phyloP scores from a whole-genome alignment of 2,797 vertebrate species.

The Sebastolobus alascanus region DNA sequence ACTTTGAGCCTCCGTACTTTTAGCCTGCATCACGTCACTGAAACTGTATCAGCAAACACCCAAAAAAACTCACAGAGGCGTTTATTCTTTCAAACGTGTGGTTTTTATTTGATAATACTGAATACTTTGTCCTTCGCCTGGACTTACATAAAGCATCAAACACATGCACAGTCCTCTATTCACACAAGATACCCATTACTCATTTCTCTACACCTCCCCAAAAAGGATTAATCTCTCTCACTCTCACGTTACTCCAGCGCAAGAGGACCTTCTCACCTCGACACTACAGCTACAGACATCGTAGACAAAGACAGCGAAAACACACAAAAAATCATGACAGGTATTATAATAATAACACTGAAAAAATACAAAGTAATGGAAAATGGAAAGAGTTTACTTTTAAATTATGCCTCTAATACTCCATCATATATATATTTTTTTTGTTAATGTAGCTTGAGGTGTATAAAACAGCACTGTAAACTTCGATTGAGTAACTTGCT shows the following conservation, averaged over 20 bases:
- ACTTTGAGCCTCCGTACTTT: neutral
- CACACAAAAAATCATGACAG: conserved; percentile 68
- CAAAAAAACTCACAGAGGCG: conserved; percentile 33
- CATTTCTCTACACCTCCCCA: conserved; percentile 52
- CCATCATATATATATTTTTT: conserved; percentile 73
- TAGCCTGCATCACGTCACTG: neutral
- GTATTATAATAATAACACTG: conserved; percentile 74
- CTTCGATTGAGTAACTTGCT: conserved; percentile 71
- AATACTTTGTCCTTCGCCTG: conserved; percentile 91
- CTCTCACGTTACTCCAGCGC: conserved; percentile 81
- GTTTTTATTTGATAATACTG: conserved; percentile 92
- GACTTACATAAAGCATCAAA: conserved; percentile 91
- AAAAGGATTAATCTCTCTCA: conserved; percentile 60
- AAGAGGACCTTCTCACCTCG: conserved; percentile 74
- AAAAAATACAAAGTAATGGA: conserved; percentile 75
- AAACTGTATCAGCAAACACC: neutral
- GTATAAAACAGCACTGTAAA: conserved; percentile 84
- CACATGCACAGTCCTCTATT: conserved; percentile 90
- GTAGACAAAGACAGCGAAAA: conserved; percentile 70
- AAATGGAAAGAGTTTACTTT: conserved; percentile 79
- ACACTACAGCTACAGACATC: conserved; percentile 73
- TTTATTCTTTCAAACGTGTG: conserved; percentile 75
- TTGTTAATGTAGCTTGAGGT: conserved; percentile 79
- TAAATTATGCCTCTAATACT: conserved; percentile 86
- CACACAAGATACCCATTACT: conserved; percentile 74